A percentile compares a stretch with the other conserved stretches of the same genome.
phyloP scores from a whole-genome alignment of 2,888 invertebrate genomes.

The Caenorhabditis sp. region DNA sequence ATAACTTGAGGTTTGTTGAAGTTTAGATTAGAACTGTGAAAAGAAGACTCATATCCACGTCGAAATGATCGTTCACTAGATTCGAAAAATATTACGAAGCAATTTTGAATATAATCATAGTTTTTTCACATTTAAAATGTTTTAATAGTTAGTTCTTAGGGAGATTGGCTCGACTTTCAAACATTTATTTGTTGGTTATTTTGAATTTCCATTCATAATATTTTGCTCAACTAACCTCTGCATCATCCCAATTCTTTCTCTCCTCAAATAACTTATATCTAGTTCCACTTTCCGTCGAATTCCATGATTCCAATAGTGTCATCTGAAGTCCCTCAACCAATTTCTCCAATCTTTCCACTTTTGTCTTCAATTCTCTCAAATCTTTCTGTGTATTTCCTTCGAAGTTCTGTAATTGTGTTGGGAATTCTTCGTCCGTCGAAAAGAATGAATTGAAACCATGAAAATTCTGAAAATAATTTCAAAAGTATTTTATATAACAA shows the following conservation, averaged over 20 bases:
- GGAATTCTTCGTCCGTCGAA: conserved; percentile 38
- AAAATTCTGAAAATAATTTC: neutral
- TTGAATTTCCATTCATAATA: too few species aligned
- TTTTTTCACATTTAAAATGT: too few species aligned
- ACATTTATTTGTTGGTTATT: too few species aligned
- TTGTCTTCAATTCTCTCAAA: conserved; percentile 20
- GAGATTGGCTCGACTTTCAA: too few species aligned
- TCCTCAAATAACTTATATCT: conserved; percentile 54
- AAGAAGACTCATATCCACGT: too few species aligned
- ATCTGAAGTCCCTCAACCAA: conserved; percentile 32
- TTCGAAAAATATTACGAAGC: too few species aligned
- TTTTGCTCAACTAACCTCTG: conserved; percentile 36
- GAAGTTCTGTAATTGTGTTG: conserved; percentile 33
- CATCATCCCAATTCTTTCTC: conserved; percentile 57
- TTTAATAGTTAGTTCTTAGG: too few species aligned
- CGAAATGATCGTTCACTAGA: too few species aligned
- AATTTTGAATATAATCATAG: too few species aligned
- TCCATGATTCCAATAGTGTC: conserved; percentile 50
- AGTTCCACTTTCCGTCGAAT: conserved; percentile 46
- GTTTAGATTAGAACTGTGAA: too few species aligned
- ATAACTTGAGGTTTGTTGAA: too few species aligned
- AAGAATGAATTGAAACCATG: conserved; percentile 13
- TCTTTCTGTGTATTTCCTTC: conserved; percentile 28
- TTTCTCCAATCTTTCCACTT: conserved; percentile 31
- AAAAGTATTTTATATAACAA: neutral